Percentiles rank a stretch among this genome's conserved stretches.
Conservation (phyloP, 1,140 invertebrate species). For the Formica exsecta region DNA sequence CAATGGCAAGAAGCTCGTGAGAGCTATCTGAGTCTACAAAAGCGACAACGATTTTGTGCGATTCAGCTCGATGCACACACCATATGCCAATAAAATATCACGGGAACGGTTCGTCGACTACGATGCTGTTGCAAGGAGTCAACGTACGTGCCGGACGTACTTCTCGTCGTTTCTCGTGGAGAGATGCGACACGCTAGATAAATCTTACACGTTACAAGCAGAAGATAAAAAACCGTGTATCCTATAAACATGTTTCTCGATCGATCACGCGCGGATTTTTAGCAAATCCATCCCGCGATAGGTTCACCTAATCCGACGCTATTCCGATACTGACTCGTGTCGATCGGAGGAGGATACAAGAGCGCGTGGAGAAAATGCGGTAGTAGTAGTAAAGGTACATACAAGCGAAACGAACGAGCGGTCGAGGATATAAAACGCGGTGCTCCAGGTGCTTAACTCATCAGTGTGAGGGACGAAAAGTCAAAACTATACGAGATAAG, state of each 20-base stretch:
- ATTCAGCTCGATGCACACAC: constrained; percentile 52
- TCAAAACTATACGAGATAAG: constrained; percentile 21
- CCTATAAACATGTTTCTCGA: constrained; percentile 48
- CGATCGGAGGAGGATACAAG: constrained; percentile 17
- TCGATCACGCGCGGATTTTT: constrained; percentile 38
- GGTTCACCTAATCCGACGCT: not conserved
- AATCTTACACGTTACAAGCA: constrained; percentile 31
- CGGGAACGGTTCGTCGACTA: constrained; percentile 38
- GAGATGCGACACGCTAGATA: constrained; percentile 3
- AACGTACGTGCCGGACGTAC: constrained; percentile 21
- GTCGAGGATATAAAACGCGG: constrained; percentile 39
- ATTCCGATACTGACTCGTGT: constrained; percentile 14
- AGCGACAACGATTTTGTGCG: constrained; percentile 55
- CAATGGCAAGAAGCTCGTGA: constrained; percentile 1
- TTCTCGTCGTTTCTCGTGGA: constrained; percentile 8
- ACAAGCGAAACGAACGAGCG: constrained; percentile 55
- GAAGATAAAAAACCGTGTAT: constrained; percentile 34
- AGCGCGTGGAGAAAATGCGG: constrained; percentile 38
- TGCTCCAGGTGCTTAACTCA: constrained; percentile 46
- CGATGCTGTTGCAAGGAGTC: constrained; percentile 16
- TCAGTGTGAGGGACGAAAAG: constrained; percentile 19
- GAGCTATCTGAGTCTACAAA: constrained; percentile 39
- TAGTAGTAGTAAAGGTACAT: not conserved
- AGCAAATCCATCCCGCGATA: constrained; percentile 23
- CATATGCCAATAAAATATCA: constrained; percentile 24